phyloP scores from a whole-genome alignment of 2,113 vertebrate species.

The Chascanopsetta lugubris region DNA sequence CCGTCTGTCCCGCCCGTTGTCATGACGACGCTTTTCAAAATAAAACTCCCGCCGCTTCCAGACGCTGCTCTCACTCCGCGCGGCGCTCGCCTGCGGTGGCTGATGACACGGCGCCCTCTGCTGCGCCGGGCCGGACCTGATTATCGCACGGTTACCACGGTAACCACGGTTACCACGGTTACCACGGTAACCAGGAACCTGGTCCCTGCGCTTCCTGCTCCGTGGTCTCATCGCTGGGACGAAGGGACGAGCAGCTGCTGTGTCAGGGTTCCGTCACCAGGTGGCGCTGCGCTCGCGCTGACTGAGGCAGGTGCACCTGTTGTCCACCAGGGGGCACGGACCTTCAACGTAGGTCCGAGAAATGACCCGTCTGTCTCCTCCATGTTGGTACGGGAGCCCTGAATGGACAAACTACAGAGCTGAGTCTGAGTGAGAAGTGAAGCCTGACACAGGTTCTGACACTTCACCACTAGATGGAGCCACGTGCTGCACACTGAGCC shows the following conservation, averaged over 20 bases:
- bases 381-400: too few species aligned
- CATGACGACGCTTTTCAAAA: constrained; percentile 11
- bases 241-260: background rate
- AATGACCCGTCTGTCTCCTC: too few species aligned
- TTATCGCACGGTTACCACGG: constrained; percentile 40
- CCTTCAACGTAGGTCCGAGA: too few species aligned
- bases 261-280: background rate
- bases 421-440: too few species aligned
- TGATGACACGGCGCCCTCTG: background rate
- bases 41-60: background rate
- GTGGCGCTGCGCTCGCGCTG: too few species aligned
- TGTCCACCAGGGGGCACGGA: background rate
- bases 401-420: too few species aligned
- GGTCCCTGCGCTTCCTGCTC: background rate
- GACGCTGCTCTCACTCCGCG: background rate
- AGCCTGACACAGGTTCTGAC: too few species aligned
- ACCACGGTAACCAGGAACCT: constrained; percentile 32
- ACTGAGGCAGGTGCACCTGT: too few species aligned
- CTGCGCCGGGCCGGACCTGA: background rate
- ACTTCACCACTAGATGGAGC: too few species aligned
- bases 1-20: background rate
- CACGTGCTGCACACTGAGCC: too few species aligned
- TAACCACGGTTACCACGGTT: constrained; percentile 46
- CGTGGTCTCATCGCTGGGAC: background rate
- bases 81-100: too few species aligned